Percentiles rank a stretch among this genome's conserved stretches.
phyloP scores from a whole-genome alignment of 2,797 vertebrate species.

The Urosaurus nigricauda region DNA sequence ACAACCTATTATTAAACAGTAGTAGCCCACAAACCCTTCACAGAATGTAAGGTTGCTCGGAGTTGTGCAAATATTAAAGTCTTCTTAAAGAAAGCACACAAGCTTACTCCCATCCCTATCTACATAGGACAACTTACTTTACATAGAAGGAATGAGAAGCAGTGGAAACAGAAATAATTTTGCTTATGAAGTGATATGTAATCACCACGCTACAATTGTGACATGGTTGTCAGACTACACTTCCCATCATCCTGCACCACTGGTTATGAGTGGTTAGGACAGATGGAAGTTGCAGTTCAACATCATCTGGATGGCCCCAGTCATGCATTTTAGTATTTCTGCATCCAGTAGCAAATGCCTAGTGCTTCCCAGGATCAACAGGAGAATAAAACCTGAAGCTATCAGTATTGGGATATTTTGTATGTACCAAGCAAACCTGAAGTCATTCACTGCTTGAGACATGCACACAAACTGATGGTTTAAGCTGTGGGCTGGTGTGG shows the following conservation, averaged over 20 bases:
- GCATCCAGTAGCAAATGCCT: slow-evolving; percentile 35
- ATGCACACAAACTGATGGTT: slow-evolving; percentile 33
- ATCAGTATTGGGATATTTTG: slow-evolving; percentile 25
- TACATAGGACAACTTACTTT: neutral
- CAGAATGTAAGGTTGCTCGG: neutral
- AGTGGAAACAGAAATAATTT: neutral
- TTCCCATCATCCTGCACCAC: neutral
- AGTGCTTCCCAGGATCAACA: slow-evolving; percentile 42
- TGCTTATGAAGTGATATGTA: neutral
- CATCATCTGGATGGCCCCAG: neutral
- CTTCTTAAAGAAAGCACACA: neutral
- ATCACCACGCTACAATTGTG: accelerated
- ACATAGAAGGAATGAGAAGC: neutral
- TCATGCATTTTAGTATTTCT: slow-evolving; percentile 56
- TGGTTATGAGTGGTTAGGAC: accelerated
- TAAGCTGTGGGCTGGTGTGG: slow-evolving; percentile 43
- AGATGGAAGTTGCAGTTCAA: neutral
- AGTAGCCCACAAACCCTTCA: neutral
- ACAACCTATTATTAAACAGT: neutral
- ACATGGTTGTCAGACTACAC: neutral
- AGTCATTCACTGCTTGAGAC: slow-evolving; percentile 45
- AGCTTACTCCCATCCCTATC: neutral
- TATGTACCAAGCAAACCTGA: neutral
- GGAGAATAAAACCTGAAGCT: slow-evolving; percentile 46
- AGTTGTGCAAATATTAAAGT: neutral